These are phyloP conservation scores for Muricea muricata DNA, from an alignment of 92 coral and sea anemone genomes.

Conservation along the genomic window DNA sequence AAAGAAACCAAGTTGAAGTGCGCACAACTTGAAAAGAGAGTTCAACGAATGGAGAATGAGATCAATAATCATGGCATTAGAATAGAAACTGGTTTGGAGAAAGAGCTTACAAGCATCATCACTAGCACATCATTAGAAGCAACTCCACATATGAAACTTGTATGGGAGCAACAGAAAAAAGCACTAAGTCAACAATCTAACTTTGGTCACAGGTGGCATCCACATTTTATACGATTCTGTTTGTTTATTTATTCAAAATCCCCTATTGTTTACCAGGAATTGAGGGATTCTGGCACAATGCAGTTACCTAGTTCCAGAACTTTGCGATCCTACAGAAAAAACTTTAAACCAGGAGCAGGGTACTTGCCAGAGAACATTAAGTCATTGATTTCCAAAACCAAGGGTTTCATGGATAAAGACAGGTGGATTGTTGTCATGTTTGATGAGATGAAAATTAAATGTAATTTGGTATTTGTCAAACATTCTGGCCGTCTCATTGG, in stretches of 20 bases:
- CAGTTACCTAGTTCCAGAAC: not conserved
- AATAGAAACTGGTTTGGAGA: too few species aligned
- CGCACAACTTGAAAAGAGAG: not conserved
- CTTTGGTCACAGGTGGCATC: not conserved
- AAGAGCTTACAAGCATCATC: too few species aligned
- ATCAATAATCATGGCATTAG: not conserved
- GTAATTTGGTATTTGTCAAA: not conserved
- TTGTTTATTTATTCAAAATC: not conserved
- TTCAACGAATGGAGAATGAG: not conserved
- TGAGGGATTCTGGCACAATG: not conserved
- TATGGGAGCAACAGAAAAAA: too few species aligned
- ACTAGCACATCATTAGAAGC: too few species aligned
- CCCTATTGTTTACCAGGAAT: too few species aligned
- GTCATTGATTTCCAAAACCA: not conserved
- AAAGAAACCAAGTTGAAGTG: not conserved
- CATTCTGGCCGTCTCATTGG: not conserved
- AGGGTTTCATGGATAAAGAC: not conserved
- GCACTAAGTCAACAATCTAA: not conserved
- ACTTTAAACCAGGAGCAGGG: not conserved
- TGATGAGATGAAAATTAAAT: not conserved
- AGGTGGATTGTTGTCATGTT: not conserved
- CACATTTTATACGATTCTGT: not conserved
- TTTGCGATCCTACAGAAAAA: not conserved
- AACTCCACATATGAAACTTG: too few species aligned
- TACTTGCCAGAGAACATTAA: not conserved